A percentile compares a stretch with the other conserved stretches of the same genome.
phyloP scores from a whole-genome alignment of 64 coral and sea anemone genomes.

The Cladopsammia gracilis region DNA sequence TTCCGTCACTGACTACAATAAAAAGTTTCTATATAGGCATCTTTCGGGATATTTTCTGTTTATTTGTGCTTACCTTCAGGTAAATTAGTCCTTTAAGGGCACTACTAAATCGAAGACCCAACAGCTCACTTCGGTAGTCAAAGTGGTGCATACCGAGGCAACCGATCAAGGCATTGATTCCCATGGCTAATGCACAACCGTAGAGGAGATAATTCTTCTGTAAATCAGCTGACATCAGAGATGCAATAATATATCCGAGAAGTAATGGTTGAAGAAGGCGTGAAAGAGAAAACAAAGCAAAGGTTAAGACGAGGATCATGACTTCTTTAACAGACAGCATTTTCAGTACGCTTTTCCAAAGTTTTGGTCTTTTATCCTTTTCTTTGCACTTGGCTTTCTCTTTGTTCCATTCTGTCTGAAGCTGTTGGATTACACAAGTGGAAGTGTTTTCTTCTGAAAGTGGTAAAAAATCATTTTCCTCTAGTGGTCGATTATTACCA shows the following conservation, averaged over 20 bases:
- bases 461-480: constrained; percentile 5
- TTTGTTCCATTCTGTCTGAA: constrained; percentile 1
- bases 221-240: background rate
- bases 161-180: background rate
- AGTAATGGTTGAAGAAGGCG: background rate
- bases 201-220: background rate
- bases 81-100: background rate
- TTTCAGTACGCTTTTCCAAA: background rate
- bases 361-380: background rate
- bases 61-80: background rate
- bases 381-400: background rate
- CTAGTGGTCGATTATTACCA: background rate
- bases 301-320: background rate
- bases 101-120: background rate
- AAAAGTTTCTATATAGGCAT: too few species aligned
- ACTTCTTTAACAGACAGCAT: background rate
- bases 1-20: too few species aligned
- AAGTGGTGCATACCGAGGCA: background rate
- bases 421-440: background rate
- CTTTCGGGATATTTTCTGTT: too few species aligned
- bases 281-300: background rate
- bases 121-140: background rate
- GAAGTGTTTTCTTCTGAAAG: background rate
- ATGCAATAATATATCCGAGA: background rate
- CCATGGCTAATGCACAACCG: constrained; percentile 1